Base-by-base conservation (phyloP, 2,113 vertebrate species). In the Aptenodytes patagonicus region DNA sequence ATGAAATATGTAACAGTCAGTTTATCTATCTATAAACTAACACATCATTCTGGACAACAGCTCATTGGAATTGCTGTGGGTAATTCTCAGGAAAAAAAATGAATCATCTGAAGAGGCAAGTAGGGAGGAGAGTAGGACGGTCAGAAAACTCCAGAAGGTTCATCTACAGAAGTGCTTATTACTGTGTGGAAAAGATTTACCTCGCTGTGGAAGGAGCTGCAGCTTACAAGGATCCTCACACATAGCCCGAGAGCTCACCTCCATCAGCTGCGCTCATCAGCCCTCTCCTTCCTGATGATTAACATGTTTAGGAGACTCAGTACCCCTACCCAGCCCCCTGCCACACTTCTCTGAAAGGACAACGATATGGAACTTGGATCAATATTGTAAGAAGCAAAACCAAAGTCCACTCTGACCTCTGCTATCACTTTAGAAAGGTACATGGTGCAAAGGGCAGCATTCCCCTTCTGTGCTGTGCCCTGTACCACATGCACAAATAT, bases 11-110 rank as follows among this genome's bases (percentile, higher is more conserved):
- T 89, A 91, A 91, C 25, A 51, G 64, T 78, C 38, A 51, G 68
- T 82, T 96, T 95, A 92, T 94, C 89, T 81, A 3, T 65, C 95
- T 87, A 34, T 75, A 89, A 94, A 90, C 84, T 82, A 96, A 89
- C 87, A 86, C 34, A 81, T 90, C 22, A 52, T 61, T 83, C 68
- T 65, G 80, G 62, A 92, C 69, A 81, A 62, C 82, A 95, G 62
- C 29, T 94, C 89, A 46, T 54, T 89, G 68, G 31, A 93, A 96
- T 68, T 76, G 70, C 44, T 80, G 47, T 47, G 60, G 71, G 65
- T 65, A 93, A 83, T 84, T 79, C 69, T 94, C 28, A 60, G 38
- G 24, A 6, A 77, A 81, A 78, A 49, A 61, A 68, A 46, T 2
- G 6, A 57, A 16, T 40, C 10, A 61, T 25, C 21, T 72, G 6